Conservation (phyloP, 2,797 vertebrate species). For the Sebastolobus altivelis region DNA sequence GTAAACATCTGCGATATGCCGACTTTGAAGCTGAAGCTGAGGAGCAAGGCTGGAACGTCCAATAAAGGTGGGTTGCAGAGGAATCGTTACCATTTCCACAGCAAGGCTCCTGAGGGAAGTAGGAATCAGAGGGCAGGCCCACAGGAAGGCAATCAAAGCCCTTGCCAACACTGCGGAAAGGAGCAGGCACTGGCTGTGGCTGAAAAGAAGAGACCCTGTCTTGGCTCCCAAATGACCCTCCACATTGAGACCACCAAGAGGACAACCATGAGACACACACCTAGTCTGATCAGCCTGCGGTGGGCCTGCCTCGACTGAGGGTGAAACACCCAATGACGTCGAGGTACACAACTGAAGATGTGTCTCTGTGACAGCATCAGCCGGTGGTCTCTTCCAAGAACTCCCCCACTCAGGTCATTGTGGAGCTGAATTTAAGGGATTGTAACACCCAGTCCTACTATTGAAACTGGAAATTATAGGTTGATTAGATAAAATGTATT, state of each 20-base stretch:
- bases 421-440: not conserved
- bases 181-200: conserved; percentile 8
- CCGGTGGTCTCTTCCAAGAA: not conserved
- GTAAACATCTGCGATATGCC: not conserved
- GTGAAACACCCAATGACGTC: not conserved
- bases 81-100: not conserved
- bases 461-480: no score
- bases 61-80: not conserved
- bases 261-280: not conserved
- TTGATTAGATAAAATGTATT: not conserved
- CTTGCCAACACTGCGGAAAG: not conserved
- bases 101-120: not conserved
- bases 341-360: not conserved
- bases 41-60: not conserved
- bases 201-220: not conserved
- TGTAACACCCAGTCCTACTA: no score
- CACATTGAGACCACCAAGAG: not conserved
- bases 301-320: not conserved
- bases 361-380: not conserved
- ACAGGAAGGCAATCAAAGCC: not conserved
- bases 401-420: not conserved
- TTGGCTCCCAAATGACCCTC: not conserved
- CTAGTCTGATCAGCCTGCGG: not conserved
- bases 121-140: not conserved
- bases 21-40: conserved; percentile 21